phyloP scores from a whole-genome alignment of 2,113 vertebrate genomes.

The Thomomys bottae region DNA sequence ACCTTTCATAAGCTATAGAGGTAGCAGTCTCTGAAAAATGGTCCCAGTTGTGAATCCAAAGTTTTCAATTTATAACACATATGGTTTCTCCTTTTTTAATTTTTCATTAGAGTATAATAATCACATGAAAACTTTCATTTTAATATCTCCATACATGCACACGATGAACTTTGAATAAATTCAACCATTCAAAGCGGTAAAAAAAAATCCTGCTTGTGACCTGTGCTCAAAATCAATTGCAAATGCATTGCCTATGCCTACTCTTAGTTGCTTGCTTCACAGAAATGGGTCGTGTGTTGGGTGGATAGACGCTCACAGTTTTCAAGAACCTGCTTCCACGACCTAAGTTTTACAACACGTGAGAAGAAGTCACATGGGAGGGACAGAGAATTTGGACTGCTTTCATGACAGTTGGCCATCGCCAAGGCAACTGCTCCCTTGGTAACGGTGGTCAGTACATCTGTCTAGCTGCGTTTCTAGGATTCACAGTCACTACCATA shows the following conservation, averaged over 20 bases:
- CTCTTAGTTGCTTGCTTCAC: slow-evolving; percentile 49
- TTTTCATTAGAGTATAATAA: too few species aligned
- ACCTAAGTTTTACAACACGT: slow-evolving; percentile 80
- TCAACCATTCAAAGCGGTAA: too few species aligned
- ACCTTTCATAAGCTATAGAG: neutral
- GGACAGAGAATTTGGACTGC: slow-evolving; percentile 80
- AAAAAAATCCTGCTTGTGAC: slow-evolving; percentile 47
- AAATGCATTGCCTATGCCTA: slow-evolving; percentile 50
- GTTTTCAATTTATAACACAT: neutral
- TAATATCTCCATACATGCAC: too few species aligned
- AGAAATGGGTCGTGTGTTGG: slow-evolving; percentile 34
- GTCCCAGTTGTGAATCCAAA: neutral
- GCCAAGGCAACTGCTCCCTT: slow-evolving; percentile 89
- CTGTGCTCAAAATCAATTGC: slow-evolving; percentile 54
- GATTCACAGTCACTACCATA: slow-evolving; percentile 80
- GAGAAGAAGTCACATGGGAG: slow-evolving; percentile 79
- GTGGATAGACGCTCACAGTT: slow-evolving; percentile 52
- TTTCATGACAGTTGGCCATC: slow-evolving; percentile 86
- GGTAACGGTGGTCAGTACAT: slow-evolving; percentile 89
- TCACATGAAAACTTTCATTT: too few species aligned
- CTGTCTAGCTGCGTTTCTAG: slow-evolving; percentile 86
- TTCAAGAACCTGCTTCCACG: slow-evolving; percentile 76
- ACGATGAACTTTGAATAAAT: too few species aligned
- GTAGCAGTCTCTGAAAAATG: neutral
- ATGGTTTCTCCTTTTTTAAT: neutral